A percentile compares a stretch with the other conserved stretches of the same genome.
These are phyloP conservation scores for Oriolus oriolus DNA, from an alignment of 2,113 vertebrate species.

Conservation along the genomic window DNA sequence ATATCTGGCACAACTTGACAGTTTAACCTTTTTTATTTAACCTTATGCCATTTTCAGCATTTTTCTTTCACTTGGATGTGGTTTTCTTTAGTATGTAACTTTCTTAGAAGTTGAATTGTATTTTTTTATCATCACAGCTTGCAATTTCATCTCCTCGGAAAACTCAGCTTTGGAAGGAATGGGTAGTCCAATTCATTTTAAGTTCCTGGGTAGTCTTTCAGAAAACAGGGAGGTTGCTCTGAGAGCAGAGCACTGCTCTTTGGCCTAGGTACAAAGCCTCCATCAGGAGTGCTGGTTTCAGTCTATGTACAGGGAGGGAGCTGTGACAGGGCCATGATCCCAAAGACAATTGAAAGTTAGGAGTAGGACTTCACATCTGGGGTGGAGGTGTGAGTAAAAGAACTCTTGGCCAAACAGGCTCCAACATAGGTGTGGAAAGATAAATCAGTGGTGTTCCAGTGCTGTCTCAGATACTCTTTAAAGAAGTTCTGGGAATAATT, in stretches of 20 bases:
- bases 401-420: neutral
- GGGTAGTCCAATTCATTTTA: neutral
- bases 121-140: neutral
- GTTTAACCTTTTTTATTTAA: neutral
- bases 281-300: neutral
- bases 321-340: neutral
- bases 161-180: neutral
- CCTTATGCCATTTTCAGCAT: neutral
- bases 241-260: neutral
- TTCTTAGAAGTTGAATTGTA: neutral
- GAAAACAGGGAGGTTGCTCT: neutral
- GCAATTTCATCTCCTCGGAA: neutral
- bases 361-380: neutral
- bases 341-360: neutral
- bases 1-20: neutral
- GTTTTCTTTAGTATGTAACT: neutral
- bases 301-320: neutral
- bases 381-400: neutral
- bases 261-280: neutral
- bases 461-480: slow-evolving; percentile 45
- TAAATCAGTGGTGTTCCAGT: slow-evolving; percentile 25
- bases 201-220: neutral
- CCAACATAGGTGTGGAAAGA: neutral
- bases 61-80: neutral
- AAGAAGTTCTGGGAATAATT: slow-evolving; percentile 43